Conservation (phyloP, 2,888 invertebrate species). For the Drosophila falleni region DNA sequence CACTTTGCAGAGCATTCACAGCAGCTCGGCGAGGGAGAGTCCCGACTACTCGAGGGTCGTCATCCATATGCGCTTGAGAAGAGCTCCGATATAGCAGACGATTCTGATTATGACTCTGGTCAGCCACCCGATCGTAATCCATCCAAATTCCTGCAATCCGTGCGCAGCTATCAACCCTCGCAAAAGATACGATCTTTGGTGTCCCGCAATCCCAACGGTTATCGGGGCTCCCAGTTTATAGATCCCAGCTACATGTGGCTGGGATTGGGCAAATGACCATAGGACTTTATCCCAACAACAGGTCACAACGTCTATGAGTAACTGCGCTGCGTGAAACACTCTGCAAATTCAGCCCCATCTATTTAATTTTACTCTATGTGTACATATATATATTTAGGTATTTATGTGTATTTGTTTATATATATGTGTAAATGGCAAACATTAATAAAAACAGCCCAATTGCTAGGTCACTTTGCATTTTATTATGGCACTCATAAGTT, state of each 20-base stretch:
- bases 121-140: constrained; percentile 59
- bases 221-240: constrained; percentile 88
- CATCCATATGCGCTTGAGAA: constrained; percentile 78
- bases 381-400: constrained; percentile 17
- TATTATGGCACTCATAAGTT: too few species aligned
- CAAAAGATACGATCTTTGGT: constrained; percentile 87
- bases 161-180: constrained; percentile 86
- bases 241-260: constrained; percentile 89
- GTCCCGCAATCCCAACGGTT: constrained; percentile 86
- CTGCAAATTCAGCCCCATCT: constrained; percentile 1
- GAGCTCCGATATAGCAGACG: constrained; percentile 29
- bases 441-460: neutral
- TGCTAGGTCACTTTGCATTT: too few species aligned
- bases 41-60: constrained; percentile 80
- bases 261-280: constrained; percentile 87
- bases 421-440: constrained; percentile 4
- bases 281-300: constrained; percentile 1
- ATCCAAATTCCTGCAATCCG: constrained; percentile 85
- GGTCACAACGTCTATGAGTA: constrained; percentile 58
- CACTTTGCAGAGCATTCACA: constrained; percentile 80
- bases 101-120: constrained; percentile 37
- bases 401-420: constrained; percentile 1
- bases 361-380: constrained; percentile 32
- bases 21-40: constrained; percentile 70
- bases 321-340: constrained; percentile 25